These are phyloP conservation scores for Egretta garzetta DNA, from an alignment of 2,113 vertebrate genomes.

Conservation along the genomic window DNA sequence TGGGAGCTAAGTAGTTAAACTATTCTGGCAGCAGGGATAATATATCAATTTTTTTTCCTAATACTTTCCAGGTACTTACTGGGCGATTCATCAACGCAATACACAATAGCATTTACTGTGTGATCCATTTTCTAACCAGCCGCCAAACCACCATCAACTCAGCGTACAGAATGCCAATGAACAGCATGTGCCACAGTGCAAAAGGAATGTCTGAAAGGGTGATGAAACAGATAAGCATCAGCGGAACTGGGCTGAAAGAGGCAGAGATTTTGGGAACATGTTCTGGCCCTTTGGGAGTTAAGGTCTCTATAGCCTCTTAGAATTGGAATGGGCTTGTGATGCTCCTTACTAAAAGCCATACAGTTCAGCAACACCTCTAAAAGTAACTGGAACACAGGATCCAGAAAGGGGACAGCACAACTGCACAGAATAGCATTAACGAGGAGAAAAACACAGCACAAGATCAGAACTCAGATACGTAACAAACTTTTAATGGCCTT, in stretches of 20 bases:
- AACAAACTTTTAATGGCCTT: neutral
- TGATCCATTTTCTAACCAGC: neutral
- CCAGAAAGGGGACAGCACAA: neutral
- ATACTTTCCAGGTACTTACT: neutral
- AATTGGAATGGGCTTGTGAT: neutral
- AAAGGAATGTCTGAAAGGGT: neutral
- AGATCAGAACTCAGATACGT: neutral
- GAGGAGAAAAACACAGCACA: neutral
- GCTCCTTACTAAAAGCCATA: neutral
- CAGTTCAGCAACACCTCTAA: neutral
- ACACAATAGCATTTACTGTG: neutral
- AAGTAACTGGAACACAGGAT: neutral
- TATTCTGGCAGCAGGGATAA: neutral
- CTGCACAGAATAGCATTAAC: neutral
- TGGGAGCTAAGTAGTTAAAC: neutral
- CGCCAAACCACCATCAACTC: neutral
- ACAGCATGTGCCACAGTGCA: neutral
- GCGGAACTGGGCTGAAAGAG: neutral
- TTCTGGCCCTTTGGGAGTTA: fast-evolving
- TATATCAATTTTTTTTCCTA: neutral
- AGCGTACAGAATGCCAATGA: fast-evolving
- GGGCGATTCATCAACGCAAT: neutral
- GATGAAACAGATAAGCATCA: too few species aligned
- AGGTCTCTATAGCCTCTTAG: neutral
- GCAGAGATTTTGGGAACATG: neutral